Evolutionary conservation across 2,888 invertebrate species (phyloP).

Genomic region (Hirtodrosophila confusa): DNA sequence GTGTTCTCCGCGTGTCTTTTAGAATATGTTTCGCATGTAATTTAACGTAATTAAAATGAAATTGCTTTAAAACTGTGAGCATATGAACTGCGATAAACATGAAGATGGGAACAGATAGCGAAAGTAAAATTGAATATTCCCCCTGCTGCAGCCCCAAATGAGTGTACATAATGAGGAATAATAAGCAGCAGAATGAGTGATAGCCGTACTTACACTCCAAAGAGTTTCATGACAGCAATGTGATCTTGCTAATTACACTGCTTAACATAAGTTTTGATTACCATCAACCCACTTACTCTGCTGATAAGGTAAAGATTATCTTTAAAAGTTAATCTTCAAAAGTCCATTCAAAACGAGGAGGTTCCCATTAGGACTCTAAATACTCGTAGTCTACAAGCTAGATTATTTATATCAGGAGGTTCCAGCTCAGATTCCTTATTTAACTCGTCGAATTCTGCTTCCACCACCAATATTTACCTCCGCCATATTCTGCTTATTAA

Average conservation of each 20-base stretch:
- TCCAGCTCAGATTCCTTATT: too few relatives aligned
- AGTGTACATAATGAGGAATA: conserved; percentile 33
- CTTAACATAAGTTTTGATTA: too few relatives aligned
- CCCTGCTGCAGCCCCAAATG: conserved; percentile 9
- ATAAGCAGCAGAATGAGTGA: conserved; percentile 24
- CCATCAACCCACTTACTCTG: too few relatives aligned
- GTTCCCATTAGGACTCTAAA: too few relatives aligned
- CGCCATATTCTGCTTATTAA: too few relatives aligned
- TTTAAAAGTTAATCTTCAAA: too few relatives aligned
- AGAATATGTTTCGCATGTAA: conserved; percentile 59
- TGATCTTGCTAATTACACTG: conserved; percentile 3
- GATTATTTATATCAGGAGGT: too few relatives aligned
- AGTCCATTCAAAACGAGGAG: too few relatives aligned
- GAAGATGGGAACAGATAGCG: conserved; percentile 43
- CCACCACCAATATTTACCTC: too few relatives aligned
- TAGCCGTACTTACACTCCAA: conserved; percentile 14
- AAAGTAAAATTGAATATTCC: conserved; percentile 64
- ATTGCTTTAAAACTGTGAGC: conserved; percentile 43
- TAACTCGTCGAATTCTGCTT: too few relatives aligned
- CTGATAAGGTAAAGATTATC: too few relatives aligned
- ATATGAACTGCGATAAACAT: conserved; percentile 15
- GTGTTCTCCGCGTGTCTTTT: conserved; percentile 39
- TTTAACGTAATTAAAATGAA: conserved; percentile 66
- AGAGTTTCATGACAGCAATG: not conserved
- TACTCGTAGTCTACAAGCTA: too few relatives aligned